Conservation (phyloP, 2,888 invertebrate species). For the Drosophila silvestris region DNA sequence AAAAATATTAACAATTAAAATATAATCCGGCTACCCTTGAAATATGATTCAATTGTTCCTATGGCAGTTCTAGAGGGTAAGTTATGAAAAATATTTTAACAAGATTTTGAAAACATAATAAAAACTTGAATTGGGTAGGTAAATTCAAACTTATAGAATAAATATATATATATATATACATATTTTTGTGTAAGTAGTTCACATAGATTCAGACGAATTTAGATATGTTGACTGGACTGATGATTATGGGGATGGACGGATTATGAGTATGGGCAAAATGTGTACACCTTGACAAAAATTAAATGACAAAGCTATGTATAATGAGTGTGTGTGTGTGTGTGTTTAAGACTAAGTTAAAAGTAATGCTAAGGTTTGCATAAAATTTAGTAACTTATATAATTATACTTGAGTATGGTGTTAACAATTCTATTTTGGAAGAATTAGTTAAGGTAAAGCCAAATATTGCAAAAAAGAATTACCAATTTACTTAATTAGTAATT, state of each 20-base stretch:
- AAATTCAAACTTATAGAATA: neutral
- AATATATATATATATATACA: neutral
- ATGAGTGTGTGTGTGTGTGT: conserved; percentile 12
- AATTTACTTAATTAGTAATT: neutral
- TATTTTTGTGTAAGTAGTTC: neutral
- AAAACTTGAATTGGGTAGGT: neutral
- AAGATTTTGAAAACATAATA: neutral
- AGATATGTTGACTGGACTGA: neutral
- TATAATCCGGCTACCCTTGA: neutral
- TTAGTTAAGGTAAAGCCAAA: neutral
- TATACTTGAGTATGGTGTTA: neutral
- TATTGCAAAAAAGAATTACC: neutral
- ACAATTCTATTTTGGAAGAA: neutral
- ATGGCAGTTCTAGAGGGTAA: neutral
- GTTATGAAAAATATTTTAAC: neutral
- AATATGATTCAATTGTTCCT: neutral
- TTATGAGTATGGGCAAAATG: neutral
- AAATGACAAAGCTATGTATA: neutral
- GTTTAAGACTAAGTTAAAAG: conserved; percentile 8
- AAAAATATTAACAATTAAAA: neutral
- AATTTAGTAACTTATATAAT: neutral
- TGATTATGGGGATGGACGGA: neutral
- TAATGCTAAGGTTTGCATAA: neutral
- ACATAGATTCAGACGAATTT: neutral
- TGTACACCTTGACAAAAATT: neutral